Evolutionary conservation across 2,113 vertebrate genomes (phyloP).

Genomic region (Engraulis encrasicolus): DNA sequence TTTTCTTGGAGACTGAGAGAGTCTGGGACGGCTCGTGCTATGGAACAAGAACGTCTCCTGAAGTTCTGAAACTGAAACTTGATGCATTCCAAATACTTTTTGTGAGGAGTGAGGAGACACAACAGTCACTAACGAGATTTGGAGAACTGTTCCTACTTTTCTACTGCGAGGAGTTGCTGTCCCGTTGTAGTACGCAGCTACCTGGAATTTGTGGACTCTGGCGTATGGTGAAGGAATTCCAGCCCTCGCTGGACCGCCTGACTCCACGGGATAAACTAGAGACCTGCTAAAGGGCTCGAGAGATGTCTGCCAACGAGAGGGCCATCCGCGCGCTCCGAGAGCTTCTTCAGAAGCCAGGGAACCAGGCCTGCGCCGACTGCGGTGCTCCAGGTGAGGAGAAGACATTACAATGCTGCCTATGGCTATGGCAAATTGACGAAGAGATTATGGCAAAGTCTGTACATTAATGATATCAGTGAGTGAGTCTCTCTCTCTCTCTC

Average conservation of each 20-base stretch:
- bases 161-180: not conserved
- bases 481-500: too few species aligned
- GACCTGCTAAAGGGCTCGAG: slow-evolving; percentile 21
- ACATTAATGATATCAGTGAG: too few species aligned
- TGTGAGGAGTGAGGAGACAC: not conserved
- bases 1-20: not conserved
- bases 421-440: not conserved
- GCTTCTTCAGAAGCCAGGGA: slow-evolving; percentile 81
- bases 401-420: not conserved
- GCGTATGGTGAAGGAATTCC: slow-evolving; percentile 8
- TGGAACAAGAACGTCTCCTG: not conserved
- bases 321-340: slow-evolving; percentile 75
- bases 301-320: slow-evolving; percentile 78
- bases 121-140: not conserved
- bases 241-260: not conserved
- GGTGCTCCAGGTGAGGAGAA: slow-evolving; percentile 80
- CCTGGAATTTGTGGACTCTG: not conserved
- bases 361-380: slow-evolving; percentile 87
- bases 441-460: too few species aligned
- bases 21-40: not conserved
- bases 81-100: not conserved
- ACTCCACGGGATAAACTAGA: not conserved
- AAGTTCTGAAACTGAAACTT: not conserved
- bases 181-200: not conserved
- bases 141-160: not conserved